A percentile compares a stretch with the other conserved stretches of the same genome.
Conservation (phyloP, 92 coral and sea anemone species). For the Isaurus tuberculatus region DNA sequence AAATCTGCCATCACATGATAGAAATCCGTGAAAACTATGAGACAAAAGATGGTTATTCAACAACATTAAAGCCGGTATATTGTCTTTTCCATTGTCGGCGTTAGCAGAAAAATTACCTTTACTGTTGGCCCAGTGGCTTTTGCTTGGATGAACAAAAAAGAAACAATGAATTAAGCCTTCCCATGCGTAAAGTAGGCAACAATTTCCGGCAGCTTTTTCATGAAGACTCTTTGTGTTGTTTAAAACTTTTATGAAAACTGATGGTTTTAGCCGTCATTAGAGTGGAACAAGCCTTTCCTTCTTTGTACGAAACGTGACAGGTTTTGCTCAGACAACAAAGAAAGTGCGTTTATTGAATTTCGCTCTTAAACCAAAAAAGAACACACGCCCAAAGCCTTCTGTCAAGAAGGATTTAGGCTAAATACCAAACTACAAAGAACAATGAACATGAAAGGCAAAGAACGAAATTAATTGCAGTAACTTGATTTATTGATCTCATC, state of each 20-base stretch:
- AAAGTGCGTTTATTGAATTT: slow-evolving; percentile 14
- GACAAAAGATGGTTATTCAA: neutral
- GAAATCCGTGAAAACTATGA: neutral
- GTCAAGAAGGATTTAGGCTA: slow-evolving; percentile 12
- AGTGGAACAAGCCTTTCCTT: neutral
- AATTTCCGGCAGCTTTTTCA: neutral
- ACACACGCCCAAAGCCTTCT: slow-evolving; percentile 1
- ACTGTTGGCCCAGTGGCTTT: no score
- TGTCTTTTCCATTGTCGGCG: neutral
- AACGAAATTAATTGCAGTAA: slow-evolving; percentile 17
- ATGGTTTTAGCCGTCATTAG: neutral
- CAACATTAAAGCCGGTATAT: neutral
- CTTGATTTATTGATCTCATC: neutral
- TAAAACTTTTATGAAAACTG: neutral
- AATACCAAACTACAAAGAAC: slow-evolving; percentile 1
- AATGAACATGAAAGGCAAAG: slow-evolving; percentile 1
- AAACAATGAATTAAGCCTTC: no score
- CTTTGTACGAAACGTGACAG: neutral
- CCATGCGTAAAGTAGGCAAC: no score
- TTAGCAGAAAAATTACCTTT: no score
- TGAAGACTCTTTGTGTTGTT: neutral
- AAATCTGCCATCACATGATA: no score
- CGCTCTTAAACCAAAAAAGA: neutral
- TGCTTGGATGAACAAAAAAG: no score
- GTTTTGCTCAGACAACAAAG: slow-evolving; percentile 9